These are phyloP conservation scores for Stomorhina lunata DNA, from an alignment of 2,888 invertebrate genomes.

Conservation along the genomic window DNA sequence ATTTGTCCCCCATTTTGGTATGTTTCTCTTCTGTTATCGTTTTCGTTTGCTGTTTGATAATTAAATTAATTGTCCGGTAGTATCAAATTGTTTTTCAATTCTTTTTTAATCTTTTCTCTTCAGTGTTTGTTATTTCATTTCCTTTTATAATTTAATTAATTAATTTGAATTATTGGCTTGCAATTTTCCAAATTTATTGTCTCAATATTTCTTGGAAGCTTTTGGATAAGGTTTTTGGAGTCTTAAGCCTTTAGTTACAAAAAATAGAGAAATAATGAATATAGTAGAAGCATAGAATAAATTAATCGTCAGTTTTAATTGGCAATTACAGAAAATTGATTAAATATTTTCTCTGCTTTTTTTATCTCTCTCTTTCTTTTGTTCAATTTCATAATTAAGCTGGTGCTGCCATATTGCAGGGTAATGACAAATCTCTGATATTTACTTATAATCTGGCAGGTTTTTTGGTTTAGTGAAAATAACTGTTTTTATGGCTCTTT, in stretches of 20 bases:
- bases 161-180: conserved; percentile 42
- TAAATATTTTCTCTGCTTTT: no score
- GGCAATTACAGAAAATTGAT: no score
- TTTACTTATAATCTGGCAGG: no score
- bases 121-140: background rate
- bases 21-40: background rate
- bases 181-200: conserved; percentile 7
- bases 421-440: no score
- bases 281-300: no score
- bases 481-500: no score
- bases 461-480: no score
- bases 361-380: no score
- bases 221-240: background rate
- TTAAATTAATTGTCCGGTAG: conserved; percentile 56
- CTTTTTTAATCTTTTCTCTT: background rate
- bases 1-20: background rate
- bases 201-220: background rate
- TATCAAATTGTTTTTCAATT: conserved; percentile 54
- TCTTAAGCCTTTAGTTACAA: background rate
- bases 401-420: no score
- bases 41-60: conserved; percentile 27
- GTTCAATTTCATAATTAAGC: no score
- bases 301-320: no score
- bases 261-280: no score
- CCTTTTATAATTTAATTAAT: conserved; percentile 50